phyloP scores from a whole-genome alignment of 1,140 invertebrate genomes.

The Pseudobourletiella spinata region DNA sequence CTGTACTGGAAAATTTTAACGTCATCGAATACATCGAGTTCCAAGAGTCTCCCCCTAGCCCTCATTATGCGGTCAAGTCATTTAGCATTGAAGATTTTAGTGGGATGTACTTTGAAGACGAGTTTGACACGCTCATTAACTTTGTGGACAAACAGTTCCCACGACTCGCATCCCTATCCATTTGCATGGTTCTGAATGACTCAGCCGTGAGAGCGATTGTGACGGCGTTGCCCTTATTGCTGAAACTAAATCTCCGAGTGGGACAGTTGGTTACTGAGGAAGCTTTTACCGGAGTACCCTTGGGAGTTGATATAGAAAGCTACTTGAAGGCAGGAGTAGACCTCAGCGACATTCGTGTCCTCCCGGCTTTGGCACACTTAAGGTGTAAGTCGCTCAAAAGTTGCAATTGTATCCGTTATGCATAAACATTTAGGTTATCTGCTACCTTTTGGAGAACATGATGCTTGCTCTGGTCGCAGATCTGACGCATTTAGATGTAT shows the following conservation, averaged over 20 bases:
- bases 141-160: slow-evolving; percentile 2
- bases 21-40: background rate
- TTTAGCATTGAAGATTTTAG: slow-evolving; percentile 7
- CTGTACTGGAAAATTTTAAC: background rate
- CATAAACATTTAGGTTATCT: too few relatives aligned
- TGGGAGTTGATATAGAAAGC: background rate
- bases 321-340: background rate
- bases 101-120: background rate
- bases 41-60: background rate
- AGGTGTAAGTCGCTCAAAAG: background rate
- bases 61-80: background rate
- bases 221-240: background rate
- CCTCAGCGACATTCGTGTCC: slow-evolving; percentile 1
- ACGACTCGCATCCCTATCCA: background rate
- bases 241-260: background rate
- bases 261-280: background rate
- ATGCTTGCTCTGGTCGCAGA: too few relatives aligned
- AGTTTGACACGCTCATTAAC: slow-evolving; percentile 1
- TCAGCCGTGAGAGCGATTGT: background rate
- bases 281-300: slow-evolving; percentile 1
- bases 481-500: background rate
- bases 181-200: slow-evolving; percentile 4
- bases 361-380: background rate
- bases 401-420: too few relatives aligned
- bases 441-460: too few relatives aligned